A percentile compares a stretch with the other conserved stretches of the same genome.
These are phyloP conservation scores for Podabrus alpinus DNA, from an alignment of 2,888 invertebrate genomes.

Conservation along the genomic window DNA sequence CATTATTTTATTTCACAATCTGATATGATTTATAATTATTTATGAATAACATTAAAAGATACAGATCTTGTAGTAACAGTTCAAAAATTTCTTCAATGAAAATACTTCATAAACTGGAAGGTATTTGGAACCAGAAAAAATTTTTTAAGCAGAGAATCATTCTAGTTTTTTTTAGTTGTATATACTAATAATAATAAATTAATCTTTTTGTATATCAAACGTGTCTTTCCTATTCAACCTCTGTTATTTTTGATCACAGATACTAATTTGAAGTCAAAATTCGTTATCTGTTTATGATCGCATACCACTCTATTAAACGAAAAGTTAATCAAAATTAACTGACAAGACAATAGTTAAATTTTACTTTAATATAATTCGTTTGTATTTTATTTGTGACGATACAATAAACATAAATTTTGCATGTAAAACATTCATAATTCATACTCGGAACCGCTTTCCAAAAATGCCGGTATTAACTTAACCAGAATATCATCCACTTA, in stretches of 20 bases:
- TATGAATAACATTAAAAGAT: background rate
- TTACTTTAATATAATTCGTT: background rate
- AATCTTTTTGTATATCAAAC: background rate
- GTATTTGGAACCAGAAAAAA: background rate
- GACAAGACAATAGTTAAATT: constrained; percentile 10
- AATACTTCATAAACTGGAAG: background rate
- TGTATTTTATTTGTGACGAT: background rate
- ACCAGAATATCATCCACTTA: background rate
- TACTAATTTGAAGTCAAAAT: background rate
- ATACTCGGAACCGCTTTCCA: background rate
- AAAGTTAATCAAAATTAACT: constrained; percentile 11
- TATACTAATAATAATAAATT: background rate
- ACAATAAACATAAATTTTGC: background rate
- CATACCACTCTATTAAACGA: background rate
- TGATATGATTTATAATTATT: background rate
- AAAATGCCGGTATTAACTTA: background rate
- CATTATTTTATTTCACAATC: background rate
- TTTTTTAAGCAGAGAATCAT: too few species aligned
- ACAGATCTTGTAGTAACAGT: too few species aligned
- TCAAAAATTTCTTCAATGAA: too few species aligned
- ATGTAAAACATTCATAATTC: background rate
- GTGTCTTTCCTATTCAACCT: background rate
- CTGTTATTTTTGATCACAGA: background rate
- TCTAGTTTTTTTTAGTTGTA: background rate
- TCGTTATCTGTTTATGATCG: background rate